Percentiles rank a stretch among this genome's conserved stretches.
phyloP scores from a whole-genome alignment of 1,140 invertebrate species.

The Drosophila ercepeae region DNA sequence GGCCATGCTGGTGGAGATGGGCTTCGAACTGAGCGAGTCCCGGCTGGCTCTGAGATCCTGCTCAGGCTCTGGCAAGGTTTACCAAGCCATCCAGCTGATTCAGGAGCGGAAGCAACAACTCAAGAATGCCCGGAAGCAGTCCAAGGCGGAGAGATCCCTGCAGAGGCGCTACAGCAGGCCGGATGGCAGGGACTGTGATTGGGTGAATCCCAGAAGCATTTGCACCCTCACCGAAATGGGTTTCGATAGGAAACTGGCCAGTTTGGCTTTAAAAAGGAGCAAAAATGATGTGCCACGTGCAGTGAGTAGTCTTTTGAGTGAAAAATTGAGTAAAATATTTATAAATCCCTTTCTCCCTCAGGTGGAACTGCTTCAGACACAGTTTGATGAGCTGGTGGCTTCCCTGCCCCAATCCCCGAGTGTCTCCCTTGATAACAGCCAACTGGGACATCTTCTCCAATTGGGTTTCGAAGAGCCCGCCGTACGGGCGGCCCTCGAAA shows the following conservation, averaged over 20 bases:
- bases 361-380: conserved; percentile 69
- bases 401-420: conserved; percentile 11
- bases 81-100: conserved; percentile 87
- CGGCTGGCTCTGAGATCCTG: conserved; percentile 87
- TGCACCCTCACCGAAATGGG: conserved; percentile 88
- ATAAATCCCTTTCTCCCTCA: conserved; percentile 7
- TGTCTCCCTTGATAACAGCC: conserved; percentile 17
- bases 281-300: conserved; percentile 89
- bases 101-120: conserved; percentile 85
- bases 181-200: conserved; percentile 43
- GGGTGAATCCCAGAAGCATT: conserved; percentile 83
- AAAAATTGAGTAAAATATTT: not conserved
- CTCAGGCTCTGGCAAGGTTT: conserved; percentile 85
- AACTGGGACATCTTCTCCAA: conserved; percentile 84
- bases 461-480: conserved; percentile 87
- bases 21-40: conserved; percentile 87
- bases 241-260: conserved; percentile 85
- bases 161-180: conserved; percentile 64
- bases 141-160: conserved; percentile 85
- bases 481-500: conserved; percentile 85
- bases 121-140: conserved; percentile 84
- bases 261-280: conserved; percentile 86
- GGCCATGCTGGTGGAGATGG: conserved; percentile 85
- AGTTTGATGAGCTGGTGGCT: conserved; percentile 27
- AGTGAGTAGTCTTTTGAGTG: conserved; percentile 82